phyloP scores from a whole-genome alignment of 2,113 vertebrate species.

The Crotalus helleri region DNA sequence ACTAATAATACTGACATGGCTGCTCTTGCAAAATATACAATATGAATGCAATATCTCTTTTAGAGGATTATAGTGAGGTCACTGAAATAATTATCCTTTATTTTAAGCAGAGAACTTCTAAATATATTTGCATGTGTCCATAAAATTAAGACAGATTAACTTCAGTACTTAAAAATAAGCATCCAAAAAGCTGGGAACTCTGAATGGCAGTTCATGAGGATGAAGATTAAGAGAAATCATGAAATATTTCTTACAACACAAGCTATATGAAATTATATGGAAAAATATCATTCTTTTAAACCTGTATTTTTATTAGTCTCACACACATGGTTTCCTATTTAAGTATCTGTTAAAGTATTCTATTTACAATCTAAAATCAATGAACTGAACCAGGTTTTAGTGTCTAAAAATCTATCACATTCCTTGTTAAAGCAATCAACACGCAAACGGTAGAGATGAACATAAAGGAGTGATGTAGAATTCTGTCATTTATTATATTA shows the following conservation, averaged over 20 bases:
- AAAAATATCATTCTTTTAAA: conserved; percentile 37
- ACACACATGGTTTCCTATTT: conserved; percentile 41
- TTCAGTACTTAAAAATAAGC: conserved; percentile 8
- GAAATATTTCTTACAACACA: conserved; percentile 32
- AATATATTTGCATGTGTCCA: background rate
- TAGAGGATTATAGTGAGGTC: background rate
- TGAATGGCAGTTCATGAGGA: conserved; percentile 24
- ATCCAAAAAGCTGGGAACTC: conserved; percentile 18
- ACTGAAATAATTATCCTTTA: background rate
- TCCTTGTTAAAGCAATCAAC: background rate
- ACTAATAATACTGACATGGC: background rate
- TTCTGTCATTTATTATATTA: background rate
- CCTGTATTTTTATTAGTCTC: conserved; percentile 51
- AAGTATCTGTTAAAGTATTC: background rate
- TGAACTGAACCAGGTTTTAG: background rate
- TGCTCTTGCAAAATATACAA: background rate
- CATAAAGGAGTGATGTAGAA: background rate
- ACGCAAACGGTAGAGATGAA: background rate
- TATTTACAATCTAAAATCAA: background rate
- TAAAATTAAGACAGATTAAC: conserved; percentile 13
- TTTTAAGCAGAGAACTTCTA: background rate
- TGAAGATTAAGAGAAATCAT: background rate
- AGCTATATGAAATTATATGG: background rate
- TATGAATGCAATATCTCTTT: background rate
- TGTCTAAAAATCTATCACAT: background rate